A percentile compares a stretch with the other conserved stretches of the same genome.
phyloP scores from a whole-genome alignment of 2,888 invertebrate species.

The Tetranychus truncatus region DNA sequence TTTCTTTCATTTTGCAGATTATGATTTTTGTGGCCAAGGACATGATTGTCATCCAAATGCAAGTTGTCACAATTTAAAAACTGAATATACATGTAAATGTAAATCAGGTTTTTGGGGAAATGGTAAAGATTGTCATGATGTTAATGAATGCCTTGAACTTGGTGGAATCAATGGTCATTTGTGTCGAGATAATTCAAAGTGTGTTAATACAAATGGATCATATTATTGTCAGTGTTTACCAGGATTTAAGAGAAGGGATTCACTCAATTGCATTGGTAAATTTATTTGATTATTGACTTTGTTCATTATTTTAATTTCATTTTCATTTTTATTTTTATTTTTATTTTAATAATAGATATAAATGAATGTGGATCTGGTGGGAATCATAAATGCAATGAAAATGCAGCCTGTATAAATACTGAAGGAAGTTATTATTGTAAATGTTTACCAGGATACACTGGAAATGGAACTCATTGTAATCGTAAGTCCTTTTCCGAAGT shows the following conservation, averaged over 20 bases:
- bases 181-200: conserved; percentile 62
- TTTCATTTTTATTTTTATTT: not conserved
- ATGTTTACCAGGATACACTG: conserved; percentile 48
- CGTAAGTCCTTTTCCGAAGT: conserved; percentile 42
- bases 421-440: conserved; percentile 54
- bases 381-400: conserved; percentile 53
- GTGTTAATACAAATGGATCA: conserved; percentile 60
- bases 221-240: conserved; percentile 65
- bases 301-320: not conserved
- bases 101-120: conserved; percentile 73
- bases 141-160: conserved; percentile 61
- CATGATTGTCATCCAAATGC: conserved; percentile 76
- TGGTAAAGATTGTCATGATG: conserved; percentile 46
- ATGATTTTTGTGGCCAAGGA: conserved; percentile 64
- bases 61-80: conserved; percentile 72
- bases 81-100: conserved; percentile 75
- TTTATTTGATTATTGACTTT: not conserved
- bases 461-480: conserved; percentile 57
- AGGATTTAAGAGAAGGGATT: conserved; percentile 48
- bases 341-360: conserved; percentile 28
- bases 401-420: conserved; percentile 61
- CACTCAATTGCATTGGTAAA: conserved; percentile 26
- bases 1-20: conserved; percentile 37
- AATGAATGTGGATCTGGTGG: conserved; percentile 50
- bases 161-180: conserved; percentile 63